Percentiles rank a stretch among this genome's conserved stretches.
Evolutionary conservation across 2,113 vertebrate species (phyloP).

Genomic region (Sapayoa aenigma): DNA sequence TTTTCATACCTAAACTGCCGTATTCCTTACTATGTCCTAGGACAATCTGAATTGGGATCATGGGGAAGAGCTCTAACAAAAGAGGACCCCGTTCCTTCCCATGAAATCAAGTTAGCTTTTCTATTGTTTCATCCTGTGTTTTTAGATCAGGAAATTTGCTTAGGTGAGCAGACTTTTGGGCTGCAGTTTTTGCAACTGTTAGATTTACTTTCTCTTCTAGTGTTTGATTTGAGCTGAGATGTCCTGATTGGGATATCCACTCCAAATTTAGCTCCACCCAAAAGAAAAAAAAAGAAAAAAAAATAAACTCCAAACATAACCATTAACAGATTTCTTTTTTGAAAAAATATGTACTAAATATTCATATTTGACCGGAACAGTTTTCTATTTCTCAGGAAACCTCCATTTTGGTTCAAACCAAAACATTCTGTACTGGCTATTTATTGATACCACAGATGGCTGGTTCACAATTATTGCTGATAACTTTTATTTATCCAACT

Average conservation of each 20-base stretch:
- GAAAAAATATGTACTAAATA: neutral
- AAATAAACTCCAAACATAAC: neutral
- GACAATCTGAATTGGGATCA: neutral
- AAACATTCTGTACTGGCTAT: neutral
- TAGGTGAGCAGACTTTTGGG: neutral
- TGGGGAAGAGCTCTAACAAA: neutral
- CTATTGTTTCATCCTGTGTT: neutral
- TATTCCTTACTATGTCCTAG: neutral
- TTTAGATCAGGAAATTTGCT: neutral
- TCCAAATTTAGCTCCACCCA: neutral
- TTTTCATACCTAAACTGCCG: neutral
- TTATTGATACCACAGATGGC: neutral
- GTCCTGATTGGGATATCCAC: neutral
- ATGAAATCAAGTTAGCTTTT: neutral
- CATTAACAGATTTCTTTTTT: neutral
- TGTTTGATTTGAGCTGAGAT: neutral
- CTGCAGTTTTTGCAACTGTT: neutral
- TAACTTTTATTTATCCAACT: neutral
- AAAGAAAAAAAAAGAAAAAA: too few relatives aligned
- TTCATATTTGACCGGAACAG: neutral
- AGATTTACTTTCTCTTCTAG: neutral
- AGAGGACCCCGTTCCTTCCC: neutral
- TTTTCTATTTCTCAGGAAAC: neutral
- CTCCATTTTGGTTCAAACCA: neutral
- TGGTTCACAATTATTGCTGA: neutral